Evolutionary conservation across 2,113 vertebrate genomes (phyloP).

Genomic region (Calidris pugnax): DNA sequence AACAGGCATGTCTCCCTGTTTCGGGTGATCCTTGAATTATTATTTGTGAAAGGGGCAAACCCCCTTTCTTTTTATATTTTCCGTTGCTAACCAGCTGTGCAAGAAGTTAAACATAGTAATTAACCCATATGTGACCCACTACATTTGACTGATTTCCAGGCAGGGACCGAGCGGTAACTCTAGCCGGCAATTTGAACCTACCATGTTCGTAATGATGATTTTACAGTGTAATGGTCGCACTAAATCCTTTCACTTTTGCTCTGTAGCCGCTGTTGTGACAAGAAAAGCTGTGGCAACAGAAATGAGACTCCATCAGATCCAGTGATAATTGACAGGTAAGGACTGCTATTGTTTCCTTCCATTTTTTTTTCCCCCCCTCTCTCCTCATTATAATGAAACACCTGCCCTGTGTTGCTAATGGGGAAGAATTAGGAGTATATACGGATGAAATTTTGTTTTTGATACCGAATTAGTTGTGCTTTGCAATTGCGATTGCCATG

Average conservation of each 20-base stretch:
- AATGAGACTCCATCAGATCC: slow-evolving; percentile 99
- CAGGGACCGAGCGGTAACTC: slow-evolving; percentile 78
- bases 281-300: slow-evolving; percentile 99
- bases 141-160: slow-evolving; percentile 78
- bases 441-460: slow-evolving; percentile 69
- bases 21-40: slow-evolving; percentile 31
- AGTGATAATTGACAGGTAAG: slow-evolving; percentile 99
- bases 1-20: slow-evolving; percentile 2
- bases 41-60: slow-evolving; percentile 57
- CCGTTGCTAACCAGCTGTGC: slow-evolving; percentile 71
- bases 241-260: slow-evolving; percentile 82
- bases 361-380: background rate
- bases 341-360: slow-evolving; percentile 77
- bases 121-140: slow-evolving; percentile 81
- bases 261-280: slow-evolving; percentile 97
- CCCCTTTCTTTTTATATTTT: slow-evolving; percentile 58
- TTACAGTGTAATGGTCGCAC: slow-evolving; percentile 78
- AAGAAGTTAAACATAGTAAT: slow-evolving; percentile 80
- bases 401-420: slow-evolving; percentile 74
- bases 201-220: slow-evolving; percentile 79
- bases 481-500: slow-evolving; percentile 51
- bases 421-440: slow-evolving; percentile 64
- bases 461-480: slow-evolving; percentile 61
- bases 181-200: slow-evolving; percentile 78
- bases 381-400: slow-evolving; percentile 78